These are phyloP conservation scores for Globodera ellingtonae DNA, from an alignment of 1,140 invertebrate genomes.

Conservation along the genomic window DNA sequence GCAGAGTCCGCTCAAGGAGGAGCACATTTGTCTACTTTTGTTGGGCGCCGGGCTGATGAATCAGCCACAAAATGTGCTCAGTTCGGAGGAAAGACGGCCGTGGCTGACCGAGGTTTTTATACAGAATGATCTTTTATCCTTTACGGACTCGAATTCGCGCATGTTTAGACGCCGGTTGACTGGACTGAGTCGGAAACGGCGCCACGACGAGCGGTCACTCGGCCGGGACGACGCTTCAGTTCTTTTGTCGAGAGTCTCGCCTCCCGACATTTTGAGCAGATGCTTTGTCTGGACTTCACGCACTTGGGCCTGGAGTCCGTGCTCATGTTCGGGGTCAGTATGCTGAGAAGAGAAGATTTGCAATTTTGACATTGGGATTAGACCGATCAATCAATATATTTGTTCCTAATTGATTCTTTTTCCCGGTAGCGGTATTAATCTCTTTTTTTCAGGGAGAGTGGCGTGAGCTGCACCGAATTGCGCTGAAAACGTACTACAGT, in stretches of 20 bases:
- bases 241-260: constrained; percentile 31
- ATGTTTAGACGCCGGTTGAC: constrained; percentile 12
- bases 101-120: constrained; percentile 8
- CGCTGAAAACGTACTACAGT: constrained; percentile 29
- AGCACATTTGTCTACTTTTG: constrained; percentile 31
- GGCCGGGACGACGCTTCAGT: constrained; percentile 29
- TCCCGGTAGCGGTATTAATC: constrained; percentile 15
- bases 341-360: background rate
- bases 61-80: background rate
- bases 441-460: constrained; percentile 22
- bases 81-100: background rate
- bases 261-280: constrained; percentile 28
- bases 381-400: too few species aligned
- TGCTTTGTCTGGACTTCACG: constrained; percentile 18
- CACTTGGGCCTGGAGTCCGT: constrained; percentile 7
- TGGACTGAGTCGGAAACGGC: background rate
- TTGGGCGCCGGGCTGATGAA: constrained; percentile 12
- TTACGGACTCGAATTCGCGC: too few species aligned
- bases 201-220: background rate
- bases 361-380: too few species aligned
- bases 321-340: constrained; percentile 1
- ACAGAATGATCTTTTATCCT: too few species aligned
- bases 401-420: constrained; percentile 19
- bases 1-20: constrained; percentile 21
- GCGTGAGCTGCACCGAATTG: constrained; percentile 15